Percentiles rank a stretch among this genome's conserved stretches.
These are phyloP conservation scores for Pterostichus madidus DNA, from an alignment of 2,888 invertebrate genomes.

Conservation along the genomic window DNA sequence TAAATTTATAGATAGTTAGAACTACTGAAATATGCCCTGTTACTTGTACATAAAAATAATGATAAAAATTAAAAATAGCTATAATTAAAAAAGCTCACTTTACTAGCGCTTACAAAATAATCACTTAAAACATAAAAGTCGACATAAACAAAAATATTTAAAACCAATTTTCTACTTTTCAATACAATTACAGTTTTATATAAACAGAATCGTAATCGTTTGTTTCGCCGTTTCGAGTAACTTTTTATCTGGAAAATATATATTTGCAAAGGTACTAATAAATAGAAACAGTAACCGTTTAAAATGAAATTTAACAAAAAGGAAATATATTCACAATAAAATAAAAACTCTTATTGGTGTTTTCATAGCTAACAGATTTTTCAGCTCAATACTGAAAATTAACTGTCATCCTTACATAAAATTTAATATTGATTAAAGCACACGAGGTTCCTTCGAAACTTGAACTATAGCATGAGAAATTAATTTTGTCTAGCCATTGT, in stretches of 20 bases:
- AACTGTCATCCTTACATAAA: not conserved
- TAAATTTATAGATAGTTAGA: not conserved
- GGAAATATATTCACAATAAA: not conserved
- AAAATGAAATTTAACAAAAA: not conserved
- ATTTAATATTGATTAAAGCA: no score
- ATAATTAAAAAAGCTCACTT: slow-evolving; percentile 17
- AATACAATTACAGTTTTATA: slow-evolving; percentile 31
- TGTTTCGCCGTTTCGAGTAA: not conserved
- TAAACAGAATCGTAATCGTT: slow-evolving; percentile 9
- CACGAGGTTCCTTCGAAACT: no score
- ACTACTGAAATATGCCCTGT: slow-evolving; percentile 50
- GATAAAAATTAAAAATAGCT: slow-evolving; percentile 15
- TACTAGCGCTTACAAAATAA: slow-evolving; percentile 27
- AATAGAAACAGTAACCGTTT: slow-evolving; percentile 1
- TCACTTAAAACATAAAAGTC: slow-evolving; percentile 24
- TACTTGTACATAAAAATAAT: slow-evolving; percentile 29
- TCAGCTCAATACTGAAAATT: not conserved
- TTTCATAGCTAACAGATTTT: not conserved
- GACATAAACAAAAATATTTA: slow-evolving; percentile 25
- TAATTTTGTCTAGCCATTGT: no score
- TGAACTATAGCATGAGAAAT: no score
- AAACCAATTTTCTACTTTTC: not conserved
- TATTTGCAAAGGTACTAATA: slow-evolving; percentile 28
- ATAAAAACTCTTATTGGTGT: not conserved
- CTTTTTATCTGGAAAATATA: not conserved